These are phyloP conservation scores for Ctenosaura bakeri DNA, from an alignment of 2,797 vertebrate genomes.

Conservation along the genomic window DNA sequence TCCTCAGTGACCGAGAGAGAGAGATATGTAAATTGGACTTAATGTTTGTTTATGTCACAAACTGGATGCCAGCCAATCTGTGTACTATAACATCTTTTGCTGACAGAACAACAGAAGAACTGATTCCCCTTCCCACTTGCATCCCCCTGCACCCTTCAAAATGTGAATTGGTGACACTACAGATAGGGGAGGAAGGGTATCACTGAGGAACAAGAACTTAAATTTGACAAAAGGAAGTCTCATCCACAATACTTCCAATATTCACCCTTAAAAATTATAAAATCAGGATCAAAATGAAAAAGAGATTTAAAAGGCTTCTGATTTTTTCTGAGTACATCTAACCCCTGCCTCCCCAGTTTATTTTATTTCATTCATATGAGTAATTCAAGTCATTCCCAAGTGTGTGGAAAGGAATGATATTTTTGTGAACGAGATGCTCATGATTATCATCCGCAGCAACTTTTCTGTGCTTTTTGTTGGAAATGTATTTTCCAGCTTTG, in stretches of 20 bases:
- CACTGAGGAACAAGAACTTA: background rate
- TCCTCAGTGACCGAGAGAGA: too few relatives aligned
- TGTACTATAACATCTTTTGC: too few relatives aligned
- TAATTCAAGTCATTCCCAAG: background rate
- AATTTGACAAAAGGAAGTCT: background rate
- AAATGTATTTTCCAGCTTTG: background rate
- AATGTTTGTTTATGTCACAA: too few relatives aligned
- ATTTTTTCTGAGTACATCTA: background rate
- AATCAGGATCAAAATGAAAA: background rate
- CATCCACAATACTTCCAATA: too few relatives aligned
- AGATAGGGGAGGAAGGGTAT: background rate
- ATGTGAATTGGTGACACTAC: too few relatives aligned
- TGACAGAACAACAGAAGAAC: too few relatives aligned
- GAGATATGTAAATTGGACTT: too few relatives aligned
- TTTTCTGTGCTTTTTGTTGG: background rate
- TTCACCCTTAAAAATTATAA: background rate
- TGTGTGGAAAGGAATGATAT: background rate
- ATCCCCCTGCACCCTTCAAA: too few relatives aligned
- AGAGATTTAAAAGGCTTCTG: background rate
- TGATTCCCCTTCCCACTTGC: too few relatives aligned
- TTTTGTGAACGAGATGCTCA: background rate
- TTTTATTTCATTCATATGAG: background rate
- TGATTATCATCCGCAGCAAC: background rate
- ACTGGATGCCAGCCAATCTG: too few relatives aligned
- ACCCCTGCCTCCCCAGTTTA: background rate